Evolutionary conservation across 37 sponge, comb jelly and placozoan species (phyloP).

Genomic region (Lycopodina hypogea): DNA sequence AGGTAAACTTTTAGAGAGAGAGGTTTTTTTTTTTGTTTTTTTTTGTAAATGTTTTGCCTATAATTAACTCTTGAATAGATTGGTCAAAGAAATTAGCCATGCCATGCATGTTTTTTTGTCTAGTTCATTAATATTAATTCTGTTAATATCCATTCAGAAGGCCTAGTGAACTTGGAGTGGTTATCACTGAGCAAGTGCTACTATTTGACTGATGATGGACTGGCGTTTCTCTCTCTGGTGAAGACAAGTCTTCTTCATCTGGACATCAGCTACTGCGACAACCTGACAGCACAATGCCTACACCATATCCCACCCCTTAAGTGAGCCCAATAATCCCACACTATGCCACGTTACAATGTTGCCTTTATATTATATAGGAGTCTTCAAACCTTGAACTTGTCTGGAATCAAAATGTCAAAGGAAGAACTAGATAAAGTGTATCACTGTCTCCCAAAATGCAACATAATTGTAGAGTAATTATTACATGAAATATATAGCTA

Average conservation of each 20-base stretch:
- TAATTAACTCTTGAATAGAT: too few relatives aligned
- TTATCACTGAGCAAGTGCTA: constrained; percentile 38
- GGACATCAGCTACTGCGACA: constrained; percentile 49
- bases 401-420: neutral
- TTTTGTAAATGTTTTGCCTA: neutral
- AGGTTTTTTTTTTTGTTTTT: neutral
- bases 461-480: neutral
- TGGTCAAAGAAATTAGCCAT: too few relatives aligned
- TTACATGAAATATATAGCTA: neutral
- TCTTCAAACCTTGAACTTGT: neutral
- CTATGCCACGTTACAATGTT: neutral
- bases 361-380: neutral
- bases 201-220: constrained; percentile 40
- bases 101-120: too few relatives aligned
- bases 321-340: neutral
- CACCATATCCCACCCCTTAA: neutral
- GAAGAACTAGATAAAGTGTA: neutral
- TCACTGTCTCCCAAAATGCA: constrained; percentile 12
- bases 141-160: constrained; percentile 36
- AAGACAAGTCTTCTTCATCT: constrained; percentile 20
- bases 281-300: constrained; percentile 30
- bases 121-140: neutral
- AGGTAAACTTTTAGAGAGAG: constrained; percentile 34
- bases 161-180: constrained; percentile 16
- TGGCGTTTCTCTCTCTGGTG: constrained; percentile 30